Evolutionary conservation across 53 echinoderm and acorn worm genomes (phyloP).

Genomic region (Astropecten irregularis): DNA sequence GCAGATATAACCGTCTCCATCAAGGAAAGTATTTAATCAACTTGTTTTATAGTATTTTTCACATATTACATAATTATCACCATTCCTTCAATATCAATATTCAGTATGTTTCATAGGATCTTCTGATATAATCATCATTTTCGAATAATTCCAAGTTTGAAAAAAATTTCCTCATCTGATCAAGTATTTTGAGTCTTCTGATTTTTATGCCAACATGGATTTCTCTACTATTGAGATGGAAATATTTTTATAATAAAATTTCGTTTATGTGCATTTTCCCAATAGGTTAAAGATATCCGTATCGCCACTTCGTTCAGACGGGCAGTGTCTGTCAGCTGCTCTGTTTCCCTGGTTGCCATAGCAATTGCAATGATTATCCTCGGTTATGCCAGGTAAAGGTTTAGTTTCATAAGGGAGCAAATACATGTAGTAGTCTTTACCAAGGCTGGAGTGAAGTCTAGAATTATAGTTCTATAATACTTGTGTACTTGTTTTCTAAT

Average conservation of each 20-base stretch:
- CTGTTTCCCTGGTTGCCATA: background rate
- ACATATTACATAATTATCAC: too few species aligned
- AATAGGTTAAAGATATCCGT: background rate
- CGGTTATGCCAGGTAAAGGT: background rate
- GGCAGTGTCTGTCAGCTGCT: background rate
- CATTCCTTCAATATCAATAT: too few species aligned
- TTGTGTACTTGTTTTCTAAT: background rate
- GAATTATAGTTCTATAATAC: background rate
- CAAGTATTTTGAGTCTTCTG: too few species aligned
- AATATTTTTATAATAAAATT: background rate
- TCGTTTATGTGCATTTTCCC: background rate
- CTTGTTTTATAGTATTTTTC: too few species aligned
- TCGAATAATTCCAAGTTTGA: too few species aligned
- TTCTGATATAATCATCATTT: too few species aligned
- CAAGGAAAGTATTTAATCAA: slow-evolving; percentile 20
- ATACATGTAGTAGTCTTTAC: too few species aligned
- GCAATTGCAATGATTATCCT: background rate
- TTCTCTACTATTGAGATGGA: too few species aligned
- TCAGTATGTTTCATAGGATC: too few species aligned
- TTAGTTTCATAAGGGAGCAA: too few species aligned
- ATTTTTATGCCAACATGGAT: too few species aligned
- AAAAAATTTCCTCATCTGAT: too few species aligned
- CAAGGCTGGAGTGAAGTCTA: background rate
- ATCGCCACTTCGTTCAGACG: background rate
- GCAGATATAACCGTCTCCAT: background rate